Evolutionary conservation across 2,113 vertebrate genomes (phyloP).

Genomic region (Zingel zingel): DNA sequence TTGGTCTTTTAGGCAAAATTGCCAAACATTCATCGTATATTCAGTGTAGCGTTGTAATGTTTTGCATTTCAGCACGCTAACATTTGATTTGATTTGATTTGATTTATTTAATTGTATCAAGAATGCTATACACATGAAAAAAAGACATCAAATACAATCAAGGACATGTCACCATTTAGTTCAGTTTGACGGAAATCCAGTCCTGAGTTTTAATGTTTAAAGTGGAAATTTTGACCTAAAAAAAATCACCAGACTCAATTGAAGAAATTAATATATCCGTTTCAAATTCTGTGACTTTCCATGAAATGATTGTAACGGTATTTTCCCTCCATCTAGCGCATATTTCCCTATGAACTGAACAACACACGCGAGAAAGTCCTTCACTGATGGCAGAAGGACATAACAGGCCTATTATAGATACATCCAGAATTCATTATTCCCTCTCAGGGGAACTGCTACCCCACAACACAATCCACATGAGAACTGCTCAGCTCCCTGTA

Average conservation of each 20-base stretch:
- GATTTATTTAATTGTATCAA: too few species aligned
- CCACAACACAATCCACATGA: slow-evolving; percentile 38
- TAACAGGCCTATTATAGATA: slow-evolving; percentile 27
- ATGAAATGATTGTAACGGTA: too few species aligned
- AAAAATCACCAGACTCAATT: neutral
- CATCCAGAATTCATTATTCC: slow-evolving; percentile 44
- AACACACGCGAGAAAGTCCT: neutral
- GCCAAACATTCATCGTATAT: too few species aligned
- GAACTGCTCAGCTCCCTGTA: slow-evolving; percentile 27
- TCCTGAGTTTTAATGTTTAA: neutral
- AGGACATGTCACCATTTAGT: too few species aligned
- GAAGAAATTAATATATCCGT: neutral
- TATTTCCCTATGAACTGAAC: neutral
- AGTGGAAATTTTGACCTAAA: neutral
- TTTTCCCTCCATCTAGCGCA: too few species aligned
- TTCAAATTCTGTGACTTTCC: too few species aligned
- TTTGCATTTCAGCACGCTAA: too few species aligned
- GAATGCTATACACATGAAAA: too few species aligned
- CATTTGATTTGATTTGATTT: too few species aligned
- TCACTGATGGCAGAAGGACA: slow-evolving; percentile 19
- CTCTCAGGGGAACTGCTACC: slow-evolving; percentile 35
- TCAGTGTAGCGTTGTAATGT: too few species aligned
- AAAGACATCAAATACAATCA: too few species aligned
- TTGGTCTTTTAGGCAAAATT: too few species aligned
- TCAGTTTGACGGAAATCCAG: neutral